Evolutionary conservation across 1,140 invertebrate genomes (phyloP), one percentile per base, ranked within the genome.

Genomic region (Aphaenogaster ashmeadi): DNA sequence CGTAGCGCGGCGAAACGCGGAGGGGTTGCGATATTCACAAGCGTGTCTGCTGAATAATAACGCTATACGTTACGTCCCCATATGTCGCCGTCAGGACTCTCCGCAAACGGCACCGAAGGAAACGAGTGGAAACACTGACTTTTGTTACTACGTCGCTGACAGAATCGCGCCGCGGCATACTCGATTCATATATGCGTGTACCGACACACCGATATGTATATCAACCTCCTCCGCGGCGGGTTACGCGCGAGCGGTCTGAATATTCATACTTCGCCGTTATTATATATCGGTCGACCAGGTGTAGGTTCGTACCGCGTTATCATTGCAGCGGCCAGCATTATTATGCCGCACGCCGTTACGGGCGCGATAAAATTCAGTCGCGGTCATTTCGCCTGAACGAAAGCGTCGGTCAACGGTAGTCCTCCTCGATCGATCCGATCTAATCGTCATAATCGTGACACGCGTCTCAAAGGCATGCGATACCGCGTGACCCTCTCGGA

Each of bases 31-130:
- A 75, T 84, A 84, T 62, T 84, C 69, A 50, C 66, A 47, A 50
- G 47, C 80, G 41, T 84, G 27, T 81, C 67, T 83, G 80, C n/a
- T 84, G 80, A 84, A 84, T 84, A 84, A 84, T 84, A 84, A 74
- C 69, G 69, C 44, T 84, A 75, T 84, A 75, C 80, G 52, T 84
- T 84, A 84, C 47, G 33, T 11, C 21, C 18, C 41, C 80, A 38
- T 84, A 75, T 84, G 80, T 84, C 80, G 80, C 80, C 54, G 69
- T 75, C 56, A 50, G 69, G 41, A 33, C 27, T 11, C 44, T 33
- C 15, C 27, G 62, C 78, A 41, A 67, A 54, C 66, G 67, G 52
- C 52, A 60, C 27, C 18, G 54, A 84, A 84, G 80, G 80, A 84
- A 84, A 75, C 80, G 80, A 74, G 69, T 50, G 54, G 69, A 74